These are phyloP conservation scores for Athalia cordata DNA, from an alignment of 2,888 invertebrate genomes.

Conservation along the genomic window DNA sequence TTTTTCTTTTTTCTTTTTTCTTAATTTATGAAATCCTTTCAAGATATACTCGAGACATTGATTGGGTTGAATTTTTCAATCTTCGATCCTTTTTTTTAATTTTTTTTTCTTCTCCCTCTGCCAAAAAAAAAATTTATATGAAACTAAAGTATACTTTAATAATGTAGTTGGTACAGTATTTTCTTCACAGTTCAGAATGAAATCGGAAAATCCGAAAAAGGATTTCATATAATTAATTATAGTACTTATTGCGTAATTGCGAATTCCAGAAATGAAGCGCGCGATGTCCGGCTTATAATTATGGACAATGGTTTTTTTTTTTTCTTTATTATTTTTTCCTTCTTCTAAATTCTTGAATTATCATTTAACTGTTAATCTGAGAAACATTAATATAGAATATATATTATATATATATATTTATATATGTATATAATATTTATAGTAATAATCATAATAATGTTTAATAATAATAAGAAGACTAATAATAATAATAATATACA, in stretches of 20 bases:
- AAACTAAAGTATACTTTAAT: not conserved
- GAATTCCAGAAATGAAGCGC: too few species aligned
- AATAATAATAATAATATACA: constrained; percentile 12
- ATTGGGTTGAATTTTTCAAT: not conserved
- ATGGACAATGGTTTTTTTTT: not conserved
- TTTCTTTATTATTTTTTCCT: not conserved
- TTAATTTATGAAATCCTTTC: constrained; percentile 50
- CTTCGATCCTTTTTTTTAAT: not conserved
- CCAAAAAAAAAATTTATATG: not conserved
- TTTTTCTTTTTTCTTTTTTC: constrained; percentile 64
- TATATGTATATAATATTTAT: constrained; percentile 50
- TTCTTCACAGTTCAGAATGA: too few species aligned
- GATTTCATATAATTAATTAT: too few species aligned
- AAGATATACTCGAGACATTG: constrained; percentile 39
- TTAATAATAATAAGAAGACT: constrained; percentile 5
- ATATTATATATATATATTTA: constrained; percentile 53
- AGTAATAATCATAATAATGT: constrained; percentile 10
- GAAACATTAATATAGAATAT: constrained; percentile 72
- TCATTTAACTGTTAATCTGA: constrained; percentile 62
- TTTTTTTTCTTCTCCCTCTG: not conserved
- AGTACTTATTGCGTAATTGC: too few species aligned
- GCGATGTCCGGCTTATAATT: not conserved
- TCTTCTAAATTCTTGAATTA: not conserved
- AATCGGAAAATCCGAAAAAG: too few species aligned
- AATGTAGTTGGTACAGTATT: not conserved